Evolutionary conservation across 2,113 vertebrate species (phyloP).

Genomic region (Daphoenositta chrysoptera): DNA sequence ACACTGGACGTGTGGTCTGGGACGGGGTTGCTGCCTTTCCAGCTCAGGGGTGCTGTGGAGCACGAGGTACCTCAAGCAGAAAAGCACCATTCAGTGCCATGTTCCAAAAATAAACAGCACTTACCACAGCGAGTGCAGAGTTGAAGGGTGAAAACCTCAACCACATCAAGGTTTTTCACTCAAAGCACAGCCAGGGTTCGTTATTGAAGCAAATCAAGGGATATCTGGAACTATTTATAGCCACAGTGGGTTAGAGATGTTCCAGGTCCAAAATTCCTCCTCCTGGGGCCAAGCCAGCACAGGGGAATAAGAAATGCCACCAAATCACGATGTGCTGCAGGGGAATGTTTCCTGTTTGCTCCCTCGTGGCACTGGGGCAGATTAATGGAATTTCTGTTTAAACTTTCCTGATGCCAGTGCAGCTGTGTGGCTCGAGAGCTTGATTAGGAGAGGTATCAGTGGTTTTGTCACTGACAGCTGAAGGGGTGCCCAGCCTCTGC

Average conservation of each 20-base stretch:
- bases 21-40: not conserved
- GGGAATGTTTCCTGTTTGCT: not conserved
- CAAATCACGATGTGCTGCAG: not conserved
- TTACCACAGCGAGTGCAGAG: too few relatives aligned
- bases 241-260: not conserved
- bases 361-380: not conserved
- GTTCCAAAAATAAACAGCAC: not conserved
- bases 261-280: not conserved
- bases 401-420: too few relatives aligned
- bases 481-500: not conserved
- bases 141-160: not conserved
- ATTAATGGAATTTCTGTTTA: not conserved
- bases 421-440: not conserved
- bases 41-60: not conserved
- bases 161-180: not conserved
- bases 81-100: fast-evolving
- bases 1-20: fast-evolving
- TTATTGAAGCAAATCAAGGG: not conserved
- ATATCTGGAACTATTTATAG: not conserved
- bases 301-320: not conserved
- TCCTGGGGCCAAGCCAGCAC: not conserved
- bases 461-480: too few relatives aligned
- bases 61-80: fast-evolving
- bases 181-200: not conserved
- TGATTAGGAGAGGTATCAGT: not conserved